Evolutionary conservation across 2,797 vertebrate genomes (phyloP).

Genomic region (Anas capensis): DNA sequence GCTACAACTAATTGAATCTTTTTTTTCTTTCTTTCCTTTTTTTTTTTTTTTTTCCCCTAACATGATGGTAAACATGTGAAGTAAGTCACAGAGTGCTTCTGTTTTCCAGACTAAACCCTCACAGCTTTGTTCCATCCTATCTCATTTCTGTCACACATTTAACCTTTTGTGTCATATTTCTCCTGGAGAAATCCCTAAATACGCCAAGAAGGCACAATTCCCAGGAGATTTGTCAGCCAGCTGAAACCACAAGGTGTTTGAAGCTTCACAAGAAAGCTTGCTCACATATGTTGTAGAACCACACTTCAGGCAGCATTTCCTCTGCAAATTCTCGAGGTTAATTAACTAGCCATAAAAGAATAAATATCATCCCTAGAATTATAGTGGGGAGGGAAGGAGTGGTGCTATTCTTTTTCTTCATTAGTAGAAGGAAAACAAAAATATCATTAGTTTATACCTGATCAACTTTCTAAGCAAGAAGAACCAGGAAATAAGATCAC

Average conservation of each 20-base stretch:
- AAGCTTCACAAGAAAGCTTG: neutral
- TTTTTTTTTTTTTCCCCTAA: neutral
- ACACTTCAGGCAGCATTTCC: neutral
- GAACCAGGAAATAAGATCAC: neutral
- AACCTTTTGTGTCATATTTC: neutral
- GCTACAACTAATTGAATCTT: fast-evolving
- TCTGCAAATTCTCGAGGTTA: neutral
- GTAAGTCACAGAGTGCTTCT: neutral
- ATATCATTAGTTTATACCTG: fast-evolving
- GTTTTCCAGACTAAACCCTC: neutral
- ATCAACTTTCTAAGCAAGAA: neutral
- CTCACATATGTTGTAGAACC: neutral
- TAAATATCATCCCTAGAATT: neutral
- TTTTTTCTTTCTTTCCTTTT: fast-evolving
- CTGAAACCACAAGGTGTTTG: neutral
- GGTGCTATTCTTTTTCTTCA: neutral
- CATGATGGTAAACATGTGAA: fast-evolving
- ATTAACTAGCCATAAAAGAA: neutral
- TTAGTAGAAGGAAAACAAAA: neutral
- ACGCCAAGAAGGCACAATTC: neutral
- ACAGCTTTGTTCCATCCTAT: no score
- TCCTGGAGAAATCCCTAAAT: neutral
- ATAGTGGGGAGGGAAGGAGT: fast-evolving
- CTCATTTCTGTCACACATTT: neutral
- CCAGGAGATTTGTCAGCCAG: neutral